Base-by-base conservation (phyloP, 64 coral and sea anemone species). In the Acropora yongei region DNA sequence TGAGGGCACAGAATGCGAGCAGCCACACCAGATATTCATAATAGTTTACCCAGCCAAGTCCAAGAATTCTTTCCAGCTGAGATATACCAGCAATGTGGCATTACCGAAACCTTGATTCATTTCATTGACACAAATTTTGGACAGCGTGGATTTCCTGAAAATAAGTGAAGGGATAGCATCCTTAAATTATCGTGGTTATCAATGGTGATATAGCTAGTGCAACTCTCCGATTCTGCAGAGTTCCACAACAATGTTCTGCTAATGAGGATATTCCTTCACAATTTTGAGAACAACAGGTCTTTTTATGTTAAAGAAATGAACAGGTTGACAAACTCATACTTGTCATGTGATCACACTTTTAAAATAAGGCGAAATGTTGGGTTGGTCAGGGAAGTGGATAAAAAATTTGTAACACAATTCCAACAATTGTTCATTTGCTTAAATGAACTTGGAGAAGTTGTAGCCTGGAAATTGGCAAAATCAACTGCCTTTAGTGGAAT, bases 301-400 rank as follows among this genome's bases (percentile, higher is more conserved):
- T 63, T 77, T 6, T 94, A 85, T 42, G 57, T 60, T 3, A 53
- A 75, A 30, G 69, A 74, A 41, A 88, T 80, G 78, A 51, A 88
- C 57, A 41, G 47, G 1, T 67, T 87, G 13, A 12, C 83, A 41
- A 14, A 60, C 20, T 80, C 67, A 18, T 43, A 41, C 72, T 77
- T 93, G 66, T 81, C 86, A 16, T 91, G 89, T 12, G 89, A 91
- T 18, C 89, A 91, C 69, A 84, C 89, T 0, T 91, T 91, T 19
- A 91, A 84, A 45, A 77, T 91, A 2, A 91, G 89, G 16, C 79
- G 80, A 41, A 76, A 91, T 66, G 47, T 91, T 16, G 80, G 89
- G 1, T 69, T 80, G 17, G 72, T 80, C 48, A 82, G 89, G 71
- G 51, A 60, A 13, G 82, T 44, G 7, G 89, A 91, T 17, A 82